phyloP scores from a whole-genome alignment of 2,888 invertebrate genomes.

The Aproaerema taeniolella region DNA sequence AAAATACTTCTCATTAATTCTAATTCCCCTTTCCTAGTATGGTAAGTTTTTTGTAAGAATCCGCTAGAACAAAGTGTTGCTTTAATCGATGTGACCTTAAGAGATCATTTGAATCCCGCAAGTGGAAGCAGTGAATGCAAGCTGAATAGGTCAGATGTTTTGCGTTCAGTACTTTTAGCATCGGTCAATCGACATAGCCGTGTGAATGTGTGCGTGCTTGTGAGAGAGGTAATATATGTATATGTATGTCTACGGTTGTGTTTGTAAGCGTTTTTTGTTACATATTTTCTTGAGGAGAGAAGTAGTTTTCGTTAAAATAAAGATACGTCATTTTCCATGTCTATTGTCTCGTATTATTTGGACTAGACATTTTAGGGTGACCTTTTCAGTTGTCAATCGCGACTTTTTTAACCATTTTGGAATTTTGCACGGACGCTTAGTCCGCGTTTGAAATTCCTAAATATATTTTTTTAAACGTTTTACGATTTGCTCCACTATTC shows the following conservation, averaged over 20 bases:
- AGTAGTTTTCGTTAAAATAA: constrained; percentile 48
- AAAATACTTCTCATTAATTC: too few species aligned
- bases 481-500: constrained; percentile 29
- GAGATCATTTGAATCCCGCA: too few species aligned
- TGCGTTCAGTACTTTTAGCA: constrained; percentile 20
- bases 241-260: constrained; percentile 52
- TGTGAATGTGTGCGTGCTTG: constrained; percentile 16
- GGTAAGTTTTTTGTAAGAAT: too few species aligned
- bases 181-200: constrained; percentile 24
- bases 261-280: constrained; percentile 57
- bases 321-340: constrained; percentile 40
- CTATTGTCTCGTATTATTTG: constrained; percentile 27
- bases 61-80: too few species aligned
- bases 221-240: constrained; percentile 25
- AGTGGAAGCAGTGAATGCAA: constrained; percentile 6
- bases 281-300: constrained; percentile 47
- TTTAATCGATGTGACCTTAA: too few species aligned
- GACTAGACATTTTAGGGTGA: constrained; percentile 31
- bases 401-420: constrained; percentile 37
- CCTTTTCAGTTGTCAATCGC: constrained; percentile 37
- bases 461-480: constrained; percentile 53
- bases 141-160: constrained; percentile 13
- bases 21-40: too few species aligned
- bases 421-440: constrained; percentile 35
- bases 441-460: constrained; percentile 44